Percentiles rank a stretch among this genome's conserved stretches.
Conservation (phyloP, 2,113 vertebrate species). For the Aptenodytes forsteri region DNA sequence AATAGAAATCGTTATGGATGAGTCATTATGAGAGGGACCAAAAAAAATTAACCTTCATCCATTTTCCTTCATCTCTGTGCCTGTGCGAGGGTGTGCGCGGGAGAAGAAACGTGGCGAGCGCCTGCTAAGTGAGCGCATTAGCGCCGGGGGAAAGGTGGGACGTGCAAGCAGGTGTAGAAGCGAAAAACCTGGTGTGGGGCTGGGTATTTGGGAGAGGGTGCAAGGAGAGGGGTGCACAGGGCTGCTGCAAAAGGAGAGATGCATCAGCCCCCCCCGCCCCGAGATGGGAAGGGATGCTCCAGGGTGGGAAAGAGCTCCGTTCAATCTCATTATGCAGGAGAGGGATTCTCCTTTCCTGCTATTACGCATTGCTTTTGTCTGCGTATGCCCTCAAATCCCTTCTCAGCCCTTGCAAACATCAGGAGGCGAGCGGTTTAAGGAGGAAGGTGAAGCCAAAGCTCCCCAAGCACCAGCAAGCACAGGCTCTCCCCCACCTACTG, state of each 20-base stretch:
- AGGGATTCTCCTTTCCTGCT: neutral
- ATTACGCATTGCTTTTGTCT: neutral
- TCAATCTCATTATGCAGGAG: neutral
- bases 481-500: neutral
- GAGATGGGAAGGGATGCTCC: neutral
- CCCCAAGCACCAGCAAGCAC: rapidly evolving
- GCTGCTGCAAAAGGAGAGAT: neutral
- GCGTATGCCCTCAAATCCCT: neutral
- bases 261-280: rapidly evolving
- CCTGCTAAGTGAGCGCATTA: neutral
- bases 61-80: slow-evolving; percentile 51
- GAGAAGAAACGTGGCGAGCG: neutral
- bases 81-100: neutral
- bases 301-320: neutral
- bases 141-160: neutral
- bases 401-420: neutral
- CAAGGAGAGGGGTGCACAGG: neutral
- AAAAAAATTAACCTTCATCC: slow-evolving; percentile 75
- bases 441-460: neutral
- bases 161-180: rapidly evolving
- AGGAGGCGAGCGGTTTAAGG: rapidly evolving
- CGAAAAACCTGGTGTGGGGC: neutral
- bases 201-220: neutral
- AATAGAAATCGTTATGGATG: slow-evolving; percentile 78
- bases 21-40: slow-evolving; percentile 76